Percentiles rank a stretch among this genome's conserved stretches.
phyloP scores from a whole-genome alignment of 2,888 invertebrate species.

The Dryobota labecula region DNA sequence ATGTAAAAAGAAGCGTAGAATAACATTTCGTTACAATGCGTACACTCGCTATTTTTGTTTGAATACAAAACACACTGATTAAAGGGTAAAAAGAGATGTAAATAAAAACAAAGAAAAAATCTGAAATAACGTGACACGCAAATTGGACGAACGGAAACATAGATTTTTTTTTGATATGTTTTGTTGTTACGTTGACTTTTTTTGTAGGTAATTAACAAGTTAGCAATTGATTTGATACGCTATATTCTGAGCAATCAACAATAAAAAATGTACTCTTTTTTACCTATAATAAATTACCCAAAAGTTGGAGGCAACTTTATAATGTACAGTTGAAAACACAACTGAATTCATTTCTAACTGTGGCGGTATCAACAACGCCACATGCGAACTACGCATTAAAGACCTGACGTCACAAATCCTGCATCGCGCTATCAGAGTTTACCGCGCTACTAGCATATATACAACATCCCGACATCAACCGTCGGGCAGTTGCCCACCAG shows the following conservation, averaged over 20 bases:
- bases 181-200: slow-evolving; percentile 2
- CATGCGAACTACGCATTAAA: too few species aligned
- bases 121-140: slow-evolving; percentile 54
- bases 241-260: background rate
- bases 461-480: too few species aligned
- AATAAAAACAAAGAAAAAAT: slow-evolving; percentile 58
- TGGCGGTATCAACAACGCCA: too few species aligned
- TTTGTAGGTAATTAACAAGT: slow-evolving; percentile 26
- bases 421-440: too few species aligned
- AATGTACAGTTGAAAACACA: too few species aligned
- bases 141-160: slow-evolving; percentile 57
- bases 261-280: too few species aligned
- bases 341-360: too few species aligned
- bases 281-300: too few species aligned
- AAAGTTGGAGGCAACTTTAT: too few species aligned
- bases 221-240: background rate
- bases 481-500: too few species aligned
- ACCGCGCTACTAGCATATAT: too few species aligned
- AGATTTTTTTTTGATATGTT: slow-evolving; percentile 10
- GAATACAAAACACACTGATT: slow-evolving; percentile 68
- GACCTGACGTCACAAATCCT: too few species aligned
- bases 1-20: slow-evolving; percentile 31
- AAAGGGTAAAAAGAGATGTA: slow-evolving; percentile 64
- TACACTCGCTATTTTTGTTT: slow-evolving; percentile 53
- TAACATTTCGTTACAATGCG: slow-evolving; percentile 43